These are phyloP conservation scores for Tromatobia lineatoria DNA, from an alignment of 2,888 invertebrate genomes.

Conservation along the genomic window DNA sequence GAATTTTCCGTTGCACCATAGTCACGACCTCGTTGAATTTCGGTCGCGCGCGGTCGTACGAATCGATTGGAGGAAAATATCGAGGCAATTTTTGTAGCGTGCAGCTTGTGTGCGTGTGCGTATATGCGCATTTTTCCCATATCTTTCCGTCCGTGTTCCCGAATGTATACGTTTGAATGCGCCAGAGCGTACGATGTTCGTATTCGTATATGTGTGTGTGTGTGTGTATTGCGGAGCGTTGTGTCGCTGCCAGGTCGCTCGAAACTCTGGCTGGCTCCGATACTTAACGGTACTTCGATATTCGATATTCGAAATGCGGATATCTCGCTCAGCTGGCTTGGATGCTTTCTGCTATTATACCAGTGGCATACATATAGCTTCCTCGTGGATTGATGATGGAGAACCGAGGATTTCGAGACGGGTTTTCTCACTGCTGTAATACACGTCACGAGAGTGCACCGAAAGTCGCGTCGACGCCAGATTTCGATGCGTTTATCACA, in stretches of 20 bases:
- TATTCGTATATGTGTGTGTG: neutral
- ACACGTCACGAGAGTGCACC: conserved; percentile 31
- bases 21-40: conserved; percentile 43
- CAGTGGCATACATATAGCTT: conserved; percentile 25
- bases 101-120: conserved; percentile 1
- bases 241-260: conserved; percentile 56
- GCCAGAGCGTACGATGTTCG: conserved; percentile 7
- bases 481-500: conserved; percentile 23
- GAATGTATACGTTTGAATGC: conserved; percentile 25
- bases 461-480: conserved; percentile 52
- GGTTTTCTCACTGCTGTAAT: conserved; percentile 2
- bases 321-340: conserved; percentile 36
- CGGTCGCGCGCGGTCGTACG: conserved; percentile 39
- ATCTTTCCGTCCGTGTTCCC: conserved; percentile 37
- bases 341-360: conserved; percentile 35
- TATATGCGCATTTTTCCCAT: conserved; percentile 31
- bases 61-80: conserved; percentile 55
- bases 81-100: conserved; percentile 36
- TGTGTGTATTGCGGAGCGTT: conserved; percentile 24
- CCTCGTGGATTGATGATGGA: conserved; percentile 55
- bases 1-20: conserved; percentile 30
- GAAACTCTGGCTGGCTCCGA: conserved; percentile 42
- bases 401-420: conserved; percentile 17
- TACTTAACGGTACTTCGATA: conserved; percentile 61
- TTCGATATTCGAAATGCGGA: conserved; percentile 52